Evolutionary conservation across 2,888 invertebrate species (phyloP), one percentile per base, ranked within the genome.

Genomic region (Orthosia incerta): DNA sequence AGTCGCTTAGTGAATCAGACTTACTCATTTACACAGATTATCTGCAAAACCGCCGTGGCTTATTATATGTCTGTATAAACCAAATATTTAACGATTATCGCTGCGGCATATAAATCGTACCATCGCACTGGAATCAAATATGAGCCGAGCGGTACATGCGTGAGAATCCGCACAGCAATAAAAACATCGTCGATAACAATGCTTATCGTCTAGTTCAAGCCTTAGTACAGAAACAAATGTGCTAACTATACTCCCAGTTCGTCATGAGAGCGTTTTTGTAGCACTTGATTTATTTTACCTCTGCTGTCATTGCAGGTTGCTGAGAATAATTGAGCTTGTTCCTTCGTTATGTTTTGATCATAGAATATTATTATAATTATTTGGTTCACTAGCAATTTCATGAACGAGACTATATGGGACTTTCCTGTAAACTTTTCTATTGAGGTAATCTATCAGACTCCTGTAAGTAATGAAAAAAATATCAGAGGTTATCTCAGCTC

Each of bases 111-210:
- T 57, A 50, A 60, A 53, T 70, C 12, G 50, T 23, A n/a, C 79
- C 74, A 65, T n/a, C 15, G 45, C 11, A 39, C 68, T 82, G 39
- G 48, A 71, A 72, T 82, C 74, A 71, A 84, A 79, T 76, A 71
- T 74, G 31, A 73, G 63, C 66, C 61, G 71, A 76, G 62, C 57
- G 56, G 57, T 59, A 72, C 74, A 77, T 71, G 80, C 76, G 82
- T 86, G 85, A 76, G 86, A 84, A 83, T 67, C 70, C 55, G 64
- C 66, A 50, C 56, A 11, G 60, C 67, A 79, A 71, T 77, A 86
- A 82, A 83, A 85, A 78, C 76, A 69, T 73, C 31, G 39, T 56
- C 55, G 23, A 63, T 79, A 86, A 84, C 80, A 85, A 84, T 84
- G 71, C 57, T 62, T 79, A 65, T 70, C 71, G 75, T 63, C 45